Conservation (phyloP, 2,888 invertebrate genomes). For the Lycophotia porphyrea region DNA sequence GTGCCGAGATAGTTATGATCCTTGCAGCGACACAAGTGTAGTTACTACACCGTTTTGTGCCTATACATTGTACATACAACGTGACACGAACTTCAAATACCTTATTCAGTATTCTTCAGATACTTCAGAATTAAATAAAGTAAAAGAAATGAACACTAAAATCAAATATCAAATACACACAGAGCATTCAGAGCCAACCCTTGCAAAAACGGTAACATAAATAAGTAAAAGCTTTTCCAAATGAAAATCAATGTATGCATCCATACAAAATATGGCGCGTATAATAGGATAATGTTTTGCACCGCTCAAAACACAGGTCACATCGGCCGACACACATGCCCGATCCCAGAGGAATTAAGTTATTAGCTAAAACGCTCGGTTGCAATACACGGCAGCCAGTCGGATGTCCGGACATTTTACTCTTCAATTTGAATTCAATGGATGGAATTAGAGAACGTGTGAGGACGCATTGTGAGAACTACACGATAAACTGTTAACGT, state of each 20-base stretch:
- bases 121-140: neutral
- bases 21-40: neutral
- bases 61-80: neutral
- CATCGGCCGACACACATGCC: conserved; percentile 74
- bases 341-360: conserved; percentile 88
- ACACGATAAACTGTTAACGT: conserved; percentile 80
- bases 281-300: conserved; percentile 65
- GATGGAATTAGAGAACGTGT: conserved; percentile 84
- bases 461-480: conserved; percentile 75
- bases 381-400: conserved; percentile 79
- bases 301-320: conserved; percentile 65
- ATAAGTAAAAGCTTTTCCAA: conserved; percentile 21
- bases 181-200: neutral
- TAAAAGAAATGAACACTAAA: neutral
- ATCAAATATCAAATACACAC: neutral
- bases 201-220: conserved; percentile 15
- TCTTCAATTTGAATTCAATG: conserved; percentile 89
- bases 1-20: neutral
- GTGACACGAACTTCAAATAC: neutral
- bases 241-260: conserved; percentile 26
- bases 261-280: conserved; percentile 39
- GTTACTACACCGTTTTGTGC: too few relatives aligned
- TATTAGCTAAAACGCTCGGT: conserved; percentile 86
- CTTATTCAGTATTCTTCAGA: neutral
- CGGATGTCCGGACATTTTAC: conserved; percentile 81